These are phyloP conservation scores for Trilocha varians DNA, from an alignment of 2,888 invertebrate genomes.

Conservation along the genomic window DNA sequence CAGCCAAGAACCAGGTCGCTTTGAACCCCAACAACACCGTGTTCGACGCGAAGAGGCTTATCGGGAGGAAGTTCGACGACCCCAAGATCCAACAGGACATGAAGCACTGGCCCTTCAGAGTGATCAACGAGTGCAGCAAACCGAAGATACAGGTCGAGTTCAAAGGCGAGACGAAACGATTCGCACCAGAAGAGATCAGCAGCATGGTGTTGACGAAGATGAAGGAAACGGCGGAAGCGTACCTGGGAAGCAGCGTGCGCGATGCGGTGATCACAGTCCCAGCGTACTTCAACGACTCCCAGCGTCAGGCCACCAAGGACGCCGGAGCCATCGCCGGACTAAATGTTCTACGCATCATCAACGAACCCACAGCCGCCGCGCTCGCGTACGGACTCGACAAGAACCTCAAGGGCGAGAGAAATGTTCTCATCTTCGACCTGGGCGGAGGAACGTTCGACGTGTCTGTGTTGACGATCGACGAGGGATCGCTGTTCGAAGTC, in stretches of 20 bases:
- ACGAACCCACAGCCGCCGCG: conserved; percentile 91
- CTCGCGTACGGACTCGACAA: conserved; percentile 87
- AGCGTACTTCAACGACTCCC: no score
- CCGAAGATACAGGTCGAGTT: conserved; percentile 79
- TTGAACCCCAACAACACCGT: conserved; percentile 83
- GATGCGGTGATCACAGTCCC: conserved; percentile 88
- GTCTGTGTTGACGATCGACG: conserved; percentile 90
- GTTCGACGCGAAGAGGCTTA: no score
- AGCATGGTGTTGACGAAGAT: no score
- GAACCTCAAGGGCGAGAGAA: conserved; percentile 80
- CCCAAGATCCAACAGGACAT: no score
- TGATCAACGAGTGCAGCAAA: conserved; percentile 76
- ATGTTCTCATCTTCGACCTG: no score
- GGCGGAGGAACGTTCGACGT: conserved; percentile 96
- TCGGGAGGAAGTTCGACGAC: conserved; percentile 83
- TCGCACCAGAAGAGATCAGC: conserved; percentile 85
- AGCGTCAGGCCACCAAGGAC: no score
- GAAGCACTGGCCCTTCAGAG: conserved; percentile 89
- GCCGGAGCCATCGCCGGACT: no score
- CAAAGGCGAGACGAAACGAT: no score
- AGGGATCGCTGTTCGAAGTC: no score
- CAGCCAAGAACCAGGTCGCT: no score
- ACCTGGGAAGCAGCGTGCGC: conserved; percentile 75
- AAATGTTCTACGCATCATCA: no score
- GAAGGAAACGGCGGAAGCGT: no score